Evolutionary conservation across 2,797 vertebrate species (phyloP).

Genomic region (Chrosomus eos): DNA sequence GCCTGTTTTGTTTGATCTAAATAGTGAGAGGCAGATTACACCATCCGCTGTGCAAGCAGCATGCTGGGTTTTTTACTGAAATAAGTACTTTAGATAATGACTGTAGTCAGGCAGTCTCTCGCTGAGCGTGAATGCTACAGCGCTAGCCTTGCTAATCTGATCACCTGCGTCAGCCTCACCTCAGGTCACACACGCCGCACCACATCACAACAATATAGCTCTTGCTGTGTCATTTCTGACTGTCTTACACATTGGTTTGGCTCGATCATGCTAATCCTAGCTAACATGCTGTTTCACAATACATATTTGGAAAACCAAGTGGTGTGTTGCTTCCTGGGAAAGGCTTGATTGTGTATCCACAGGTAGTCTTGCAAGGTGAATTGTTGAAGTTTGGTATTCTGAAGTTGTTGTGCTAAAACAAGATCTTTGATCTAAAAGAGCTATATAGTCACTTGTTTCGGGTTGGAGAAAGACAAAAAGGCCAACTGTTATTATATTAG

Average conservation of each 20-base stretch:
- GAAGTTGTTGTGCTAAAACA: not conserved
- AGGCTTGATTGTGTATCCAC: not conserved
- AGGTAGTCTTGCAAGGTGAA: not conserved
- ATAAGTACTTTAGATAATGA: constrained; percentile 62
- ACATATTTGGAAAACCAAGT: not conserved
- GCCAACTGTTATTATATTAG: not conserved
- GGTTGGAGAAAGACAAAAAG: not conserved
- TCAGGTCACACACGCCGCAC: constrained; percentile 67
- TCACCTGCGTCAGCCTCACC: constrained; percentile 69
- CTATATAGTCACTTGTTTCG: not conserved
- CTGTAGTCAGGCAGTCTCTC: constrained; percentile 61
- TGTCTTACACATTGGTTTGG: constrained; percentile 69
- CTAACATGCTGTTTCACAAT: constrained; percentile 46
- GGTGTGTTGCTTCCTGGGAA: not conserved
- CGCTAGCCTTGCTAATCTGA: constrained; percentile 68
- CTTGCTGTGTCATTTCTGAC: constrained; percentile 72
- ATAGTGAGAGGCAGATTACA: constrained; percentile 26
- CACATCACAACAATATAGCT: constrained; percentile 69
- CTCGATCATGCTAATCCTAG: constrained; percentile 69
- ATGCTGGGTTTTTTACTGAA: constrained; percentile 32
- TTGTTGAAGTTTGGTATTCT: not conserved
- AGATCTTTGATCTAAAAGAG: not conserved
- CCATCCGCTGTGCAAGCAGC: constrained; percentile 33
- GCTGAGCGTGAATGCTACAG: constrained; percentile 51
- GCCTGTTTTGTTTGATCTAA: constrained; percentile 31